phyloP scores from a whole-genome alignment of 2,888 invertebrate species.

The Hyppa rectilinea region DNA sequence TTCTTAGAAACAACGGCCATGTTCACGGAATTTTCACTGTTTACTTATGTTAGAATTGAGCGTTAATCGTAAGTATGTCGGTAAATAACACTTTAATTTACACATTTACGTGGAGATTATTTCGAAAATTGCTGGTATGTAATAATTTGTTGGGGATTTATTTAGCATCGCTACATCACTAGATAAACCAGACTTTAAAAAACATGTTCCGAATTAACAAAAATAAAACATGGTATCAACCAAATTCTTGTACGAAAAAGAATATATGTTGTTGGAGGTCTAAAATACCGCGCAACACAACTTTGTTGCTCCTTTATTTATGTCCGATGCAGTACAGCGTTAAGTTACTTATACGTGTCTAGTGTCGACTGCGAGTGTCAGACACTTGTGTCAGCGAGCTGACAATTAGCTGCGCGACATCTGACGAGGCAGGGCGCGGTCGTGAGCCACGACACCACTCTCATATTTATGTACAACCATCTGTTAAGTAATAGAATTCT shows the following conservation, averaged over 20 bases:
- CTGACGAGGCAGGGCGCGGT: slow-evolving; percentile 65
- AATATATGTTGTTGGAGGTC: slow-evolving; percentile 41
- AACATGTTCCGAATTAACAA: slow-evolving; percentile 39
- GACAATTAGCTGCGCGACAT: slow-evolving; percentile 71
- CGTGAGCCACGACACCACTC: slow-evolving; percentile 71
- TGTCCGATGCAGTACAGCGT: slow-evolving; percentile 41
- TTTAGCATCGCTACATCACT: slow-evolving; percentile 35
- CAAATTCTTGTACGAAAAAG: slow-evolving; percentile 54
- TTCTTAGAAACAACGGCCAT: slow-evolving; percentile 37
- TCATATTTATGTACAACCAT: slow-evolving; percentile 57
- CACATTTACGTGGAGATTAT: slow-evolving; percentile 33
- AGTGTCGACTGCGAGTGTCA: slow-evolving; percentile 60
- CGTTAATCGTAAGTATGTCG: slow-evolving; percentile 33
- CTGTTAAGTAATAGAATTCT: slow-evolving; percentile 54
- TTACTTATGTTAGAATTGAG: slow-evolving; percentile 31
- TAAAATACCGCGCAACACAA: slow-evolving; percentile 51
- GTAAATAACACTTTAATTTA: slow-evolving; percentile 44
- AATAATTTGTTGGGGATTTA: slow-evolving; percentile 41
- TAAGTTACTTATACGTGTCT: slow-evolving; percentile 60
- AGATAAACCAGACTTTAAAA: slow-evolving; percentile 32
- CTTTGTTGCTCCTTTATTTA: slow-evolving; percentile 61
- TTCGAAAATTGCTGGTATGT: slow-evolving; percentile 27
- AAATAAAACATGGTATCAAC: slow-evolving; percentile 40
- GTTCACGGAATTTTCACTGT: slow-evolving; percentile 39
- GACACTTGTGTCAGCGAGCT: slow-evolving; percentile 67